Evolutionary conservation across 2,888 invertebrate genomes (phyloP).

Genomic region (Lochmaea crataegi): DNA sequence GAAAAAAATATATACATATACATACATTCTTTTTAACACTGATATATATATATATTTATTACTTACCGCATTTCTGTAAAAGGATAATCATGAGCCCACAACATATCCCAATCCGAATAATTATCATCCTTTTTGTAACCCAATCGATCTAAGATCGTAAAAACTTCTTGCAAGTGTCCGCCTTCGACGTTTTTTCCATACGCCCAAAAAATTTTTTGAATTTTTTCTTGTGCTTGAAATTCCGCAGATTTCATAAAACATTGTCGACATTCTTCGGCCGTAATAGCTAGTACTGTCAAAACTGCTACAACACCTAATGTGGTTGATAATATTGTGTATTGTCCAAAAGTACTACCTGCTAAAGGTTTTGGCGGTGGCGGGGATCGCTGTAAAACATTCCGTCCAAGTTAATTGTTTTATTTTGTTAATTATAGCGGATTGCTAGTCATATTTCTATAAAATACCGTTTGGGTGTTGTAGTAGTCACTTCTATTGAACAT

Average conservation of each 20-base stretch:
- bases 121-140: constrained; percentile 72
- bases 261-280: constrained; percentile 53
- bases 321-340: constrained; percentile 35
- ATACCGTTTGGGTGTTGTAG: background rate
- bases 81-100: constrained; percentile 97
- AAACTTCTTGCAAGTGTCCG: constrained; percentile 84
- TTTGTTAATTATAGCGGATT: background rate
- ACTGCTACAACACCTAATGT: constrained; percentile 45
- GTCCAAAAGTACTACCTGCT: constrained; percentile 19
- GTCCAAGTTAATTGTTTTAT: too few species aligned
- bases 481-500: too few species aligned
- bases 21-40: background rate
- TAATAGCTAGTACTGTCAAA: constrained; percentile 51
- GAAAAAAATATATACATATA: background rate
- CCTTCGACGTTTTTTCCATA: constrained; percentile 72
- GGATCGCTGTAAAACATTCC: background rate
- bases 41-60: background rate
- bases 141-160: constrained; percentile 78
- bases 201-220: constrained; percentile 68
- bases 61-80: constrained; percentile 70
- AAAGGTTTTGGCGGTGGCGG: background rate
- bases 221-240: constrained; percentile 18
- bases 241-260: constrained; percentile 49
- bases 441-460: background rate
- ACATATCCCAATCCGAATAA: constrained; percentile 77